phyloP scores from a whole-genome alignment of 2,888 invertebrate genomes.

The Schizaphis graminum region DNA sequence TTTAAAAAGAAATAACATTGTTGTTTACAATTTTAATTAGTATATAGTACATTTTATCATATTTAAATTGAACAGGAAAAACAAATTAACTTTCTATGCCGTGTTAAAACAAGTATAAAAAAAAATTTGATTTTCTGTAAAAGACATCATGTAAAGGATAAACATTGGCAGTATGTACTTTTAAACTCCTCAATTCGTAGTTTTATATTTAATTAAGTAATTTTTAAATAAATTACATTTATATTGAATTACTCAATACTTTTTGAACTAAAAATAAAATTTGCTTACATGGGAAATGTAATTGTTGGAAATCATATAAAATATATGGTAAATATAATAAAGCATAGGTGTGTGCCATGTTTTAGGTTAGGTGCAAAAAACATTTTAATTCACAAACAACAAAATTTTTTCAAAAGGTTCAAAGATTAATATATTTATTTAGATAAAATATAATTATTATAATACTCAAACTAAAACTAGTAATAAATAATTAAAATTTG shows the following conservation, averaged over 20 bases:
- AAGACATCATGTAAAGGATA: slow-evolving; percentile 32
- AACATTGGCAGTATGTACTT: slow-evolving; percentile 36
- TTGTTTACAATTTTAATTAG: not conserved
- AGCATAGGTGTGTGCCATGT: not conserved
- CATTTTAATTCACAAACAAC: not conserved
- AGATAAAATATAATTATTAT: not conserved
- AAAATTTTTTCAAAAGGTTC: not conserved
- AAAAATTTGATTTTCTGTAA: slow-evolving; percentile 33
- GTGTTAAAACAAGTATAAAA: not conserved
- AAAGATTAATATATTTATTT: not conserved
- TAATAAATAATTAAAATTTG: not conserved
- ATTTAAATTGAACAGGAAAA: not conserved
- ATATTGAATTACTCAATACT: not conserved
- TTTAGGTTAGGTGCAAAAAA: not conserved
- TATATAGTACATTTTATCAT: not conserved
- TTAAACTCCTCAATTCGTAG: not conserved
- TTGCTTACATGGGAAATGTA: not conserved
- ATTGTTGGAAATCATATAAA: not conserved
- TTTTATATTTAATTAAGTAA: not conserved
- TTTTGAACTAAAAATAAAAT: not conserved
- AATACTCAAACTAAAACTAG: not conserved
- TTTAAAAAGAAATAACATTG: not conserved
- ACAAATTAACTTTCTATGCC: slow-evolving; percentile 27
- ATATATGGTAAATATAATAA: not conserved
- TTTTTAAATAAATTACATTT: not conserved